phyloP scores from a whole-genome alignment of 2,113 vertebrate genomes.

The Cromileptes altivelis region DNA sequence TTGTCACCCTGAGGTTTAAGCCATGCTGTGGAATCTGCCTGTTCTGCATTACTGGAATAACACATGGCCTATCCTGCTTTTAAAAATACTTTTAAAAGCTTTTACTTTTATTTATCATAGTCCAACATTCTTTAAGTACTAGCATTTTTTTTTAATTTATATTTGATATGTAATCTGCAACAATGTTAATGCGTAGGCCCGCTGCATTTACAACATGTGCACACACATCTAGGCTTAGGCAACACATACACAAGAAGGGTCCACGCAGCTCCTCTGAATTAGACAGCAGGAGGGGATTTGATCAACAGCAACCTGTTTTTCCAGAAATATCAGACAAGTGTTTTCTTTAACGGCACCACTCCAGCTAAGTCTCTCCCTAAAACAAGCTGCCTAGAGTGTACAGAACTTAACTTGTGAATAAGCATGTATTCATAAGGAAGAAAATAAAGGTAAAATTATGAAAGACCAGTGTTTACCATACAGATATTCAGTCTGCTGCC shows the following conservation, averaged over 20 bases:
- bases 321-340: conserved; percentile 77
- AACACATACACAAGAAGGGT: conserved; percentile 32
- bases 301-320: conserved; percentile 82
- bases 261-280: conserved; percentile 41
- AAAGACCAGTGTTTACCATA: neutral
- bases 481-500: neutral
- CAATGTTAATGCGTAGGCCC: neutral
- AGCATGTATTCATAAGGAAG: neutral
- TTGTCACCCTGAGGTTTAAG: conserved; percentile 30
- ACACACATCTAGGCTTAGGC: conserved; percentile 2
- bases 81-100: neutral
- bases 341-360: conserved; percentile 50
- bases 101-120: neutral
- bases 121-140: neutral
- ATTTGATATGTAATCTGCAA: neutral
- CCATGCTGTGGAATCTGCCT: conserved; percentile 66
- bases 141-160: too few species aligned
- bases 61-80: conserved; percentile 8
- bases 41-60: conserved; percentile 67
- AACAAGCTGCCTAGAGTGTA: conserved; percentile 13
- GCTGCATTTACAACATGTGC: neutral
- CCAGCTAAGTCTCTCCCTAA: neutral
- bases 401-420: conserved; percentile 2
- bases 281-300: conserved; percentile 37
- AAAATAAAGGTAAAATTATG: neutral